A percentile compares a stretch with the other conserved stretches of the same genome.
Conservation (phyloP, 1,140 invertebrate genomes). For the Venturia canescens region DNA sequence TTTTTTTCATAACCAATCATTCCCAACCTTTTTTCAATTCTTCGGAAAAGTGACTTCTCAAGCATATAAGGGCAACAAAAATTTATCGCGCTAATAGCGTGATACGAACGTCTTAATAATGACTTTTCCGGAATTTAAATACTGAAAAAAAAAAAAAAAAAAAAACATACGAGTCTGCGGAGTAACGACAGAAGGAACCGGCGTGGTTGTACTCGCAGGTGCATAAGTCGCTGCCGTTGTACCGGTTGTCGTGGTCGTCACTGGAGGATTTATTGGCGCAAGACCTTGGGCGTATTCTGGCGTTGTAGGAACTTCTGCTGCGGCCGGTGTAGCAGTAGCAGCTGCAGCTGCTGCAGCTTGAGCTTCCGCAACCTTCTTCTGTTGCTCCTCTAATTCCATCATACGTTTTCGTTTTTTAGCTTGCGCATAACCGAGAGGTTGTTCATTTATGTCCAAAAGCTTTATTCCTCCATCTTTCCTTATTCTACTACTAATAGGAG, state of each 20-base stretch:
- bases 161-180: slow-evolving; percentile 68
- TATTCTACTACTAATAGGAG: slow-evolving; percentile 75
- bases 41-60: background rate
- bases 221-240: slow-evolving; percentile 64
- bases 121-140: too few species aligned
- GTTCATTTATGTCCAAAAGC: slow-evolving; percentile 94
- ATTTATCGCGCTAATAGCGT: too few species aligned
- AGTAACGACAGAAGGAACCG: slow-evolving; percentile 59
- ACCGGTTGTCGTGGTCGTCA: slow-evolving; percentile 62
- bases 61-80: background rate
- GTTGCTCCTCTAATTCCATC: slow-evolving; percentile 87
- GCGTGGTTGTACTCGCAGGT: slow-evolving; percentile 65
- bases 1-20: too few species aligned
- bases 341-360: slow-evolving; percentile 76
- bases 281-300: slow-evolving; percentile 89
- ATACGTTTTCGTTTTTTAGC: slow-evolving; percentile 79
- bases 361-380: slow-evolving; percentile 82
- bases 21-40: too few species aligned
- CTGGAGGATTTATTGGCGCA: slow-evolving; percentile 75
- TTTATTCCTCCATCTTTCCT: slow-evolving; percentile 95
- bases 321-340: slow-evolving; percentile 69
- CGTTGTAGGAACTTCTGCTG: slow-evolving; percentile 76
- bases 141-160: background rate
- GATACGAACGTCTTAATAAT: too few species aligned
- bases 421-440: slow-evolving; percentile 85